Conservation (phyloP, 2,113 vertebrate genomes). For the Saimiri boliviensis region DNA sequence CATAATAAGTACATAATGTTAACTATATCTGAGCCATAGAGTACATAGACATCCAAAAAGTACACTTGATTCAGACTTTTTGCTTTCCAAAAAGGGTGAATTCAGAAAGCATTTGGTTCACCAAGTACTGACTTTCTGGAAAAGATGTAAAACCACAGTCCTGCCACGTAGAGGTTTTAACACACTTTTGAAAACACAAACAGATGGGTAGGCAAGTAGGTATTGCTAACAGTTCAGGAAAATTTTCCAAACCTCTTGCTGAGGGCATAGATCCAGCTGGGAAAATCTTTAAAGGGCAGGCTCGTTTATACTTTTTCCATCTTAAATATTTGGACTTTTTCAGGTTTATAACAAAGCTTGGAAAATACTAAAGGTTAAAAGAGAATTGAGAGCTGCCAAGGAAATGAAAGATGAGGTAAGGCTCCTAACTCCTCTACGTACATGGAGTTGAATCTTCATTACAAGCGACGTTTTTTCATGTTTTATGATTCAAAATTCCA, state of each 20-base stretch:
- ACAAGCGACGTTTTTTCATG: neutral
- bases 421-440: neutral
- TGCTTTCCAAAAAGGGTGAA: slow-evolving; percentile 12
- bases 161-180: slow-evolving; percentile 38
- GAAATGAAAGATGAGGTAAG: slow-evolving; percentile 78
- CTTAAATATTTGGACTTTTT: slow-evolving; percentile 65
- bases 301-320: slow-evolving; percentile 55
- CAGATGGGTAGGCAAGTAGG: neutral
- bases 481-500: slow-evolving; percentile 36
- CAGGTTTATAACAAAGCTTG: slow-evolving; percentile 79
- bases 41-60: slow-evolving; percentile 35
- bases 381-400: slow-evolving; percentile 72
- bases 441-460: neutral
- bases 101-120: neutral
- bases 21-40: neutral
- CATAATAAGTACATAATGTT: slow-evolving; percentile 3
- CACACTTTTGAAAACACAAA: slow-evolving; percentile 41
- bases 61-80: slow-evolving; percentile 4
- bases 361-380: slow-evolving; percentile 75
- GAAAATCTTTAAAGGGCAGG: slow-evolving; percentile 49
- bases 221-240: neutral
- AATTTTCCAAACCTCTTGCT: slow-evolving; percentile 5
- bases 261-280: slow-evolving; percentile 22
- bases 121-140: neutral
- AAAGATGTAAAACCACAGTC: slow-evolving; percentile 10